A percentile compares a stretch with the other conserved stretches of the same genome.
Conservation (phyloP, 2,888 invertebrate species). For the Trachelus iudaicus region DNA sequence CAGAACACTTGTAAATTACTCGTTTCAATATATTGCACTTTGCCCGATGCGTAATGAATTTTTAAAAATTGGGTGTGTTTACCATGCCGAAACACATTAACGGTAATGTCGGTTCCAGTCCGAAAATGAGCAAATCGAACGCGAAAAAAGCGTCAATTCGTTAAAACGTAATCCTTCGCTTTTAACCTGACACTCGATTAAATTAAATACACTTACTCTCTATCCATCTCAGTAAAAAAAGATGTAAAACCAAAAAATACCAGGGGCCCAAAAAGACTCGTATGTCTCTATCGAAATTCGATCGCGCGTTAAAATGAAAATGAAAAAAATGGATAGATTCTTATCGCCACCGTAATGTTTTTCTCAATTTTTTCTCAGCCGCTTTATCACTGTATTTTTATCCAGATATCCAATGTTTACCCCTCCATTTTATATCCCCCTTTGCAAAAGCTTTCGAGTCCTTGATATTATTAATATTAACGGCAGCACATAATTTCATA, state of each 20-base stretch:
- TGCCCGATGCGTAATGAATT: background rate
- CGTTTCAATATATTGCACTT: background rate
- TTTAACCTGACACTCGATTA: background rate
- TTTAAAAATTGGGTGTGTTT: background rate
- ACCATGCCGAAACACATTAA: background rate
- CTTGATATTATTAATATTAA: background rate
- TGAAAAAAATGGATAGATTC: background rate
- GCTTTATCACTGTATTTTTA: background rate
- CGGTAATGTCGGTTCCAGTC: too few relatives aligned
- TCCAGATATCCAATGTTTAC: background rate
- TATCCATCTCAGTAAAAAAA: background rate
- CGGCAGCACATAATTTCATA: background rate
- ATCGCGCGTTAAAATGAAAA: background rate
- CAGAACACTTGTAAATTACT: background rate
- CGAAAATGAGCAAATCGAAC: too few relatives aligned
- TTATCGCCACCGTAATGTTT: constrained; percentile 1
- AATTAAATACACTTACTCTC: background rate
- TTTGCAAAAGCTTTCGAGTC: background rate
- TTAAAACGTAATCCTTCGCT: background rate
- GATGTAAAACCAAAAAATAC: background rate
- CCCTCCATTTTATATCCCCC: background rate
- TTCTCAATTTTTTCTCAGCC: background rate
- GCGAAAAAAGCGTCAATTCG: too few relatives aligned
- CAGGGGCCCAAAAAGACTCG: background rate
- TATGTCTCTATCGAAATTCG: background rate